Base-by-base conservation (phyloP, 2,888 invertebrate species). In the Coremacera marginata region DNA sequence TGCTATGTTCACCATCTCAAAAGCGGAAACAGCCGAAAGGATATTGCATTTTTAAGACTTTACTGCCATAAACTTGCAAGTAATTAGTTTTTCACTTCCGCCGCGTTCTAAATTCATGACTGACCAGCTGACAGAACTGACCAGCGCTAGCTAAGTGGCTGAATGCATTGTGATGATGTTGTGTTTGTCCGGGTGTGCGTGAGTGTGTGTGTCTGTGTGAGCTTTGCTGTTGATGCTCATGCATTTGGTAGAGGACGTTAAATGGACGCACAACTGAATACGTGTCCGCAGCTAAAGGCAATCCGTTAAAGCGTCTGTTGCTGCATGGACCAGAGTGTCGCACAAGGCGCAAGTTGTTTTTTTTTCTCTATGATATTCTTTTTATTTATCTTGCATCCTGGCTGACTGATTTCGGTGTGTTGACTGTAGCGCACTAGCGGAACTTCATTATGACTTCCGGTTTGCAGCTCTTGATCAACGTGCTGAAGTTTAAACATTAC, bases 361-460 rank as follows among this genome's bases (percentile, higher is more conserved):
- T 11, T 44, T 44, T 14, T 44, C 44, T 11, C 14, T n/a, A n/a
- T n/a, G n/a, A n/a, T n/a, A n/a, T n/a, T n/a, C 37, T 37, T 51
- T 51, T 70, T 77, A 77, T 77, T 76, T 25, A 31, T 31, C 31
- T 63, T 31, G 63, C 31, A 25, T 25, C 27, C 63, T n/a, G 31
- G 8, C 31, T 27, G 31, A 31, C 16, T 8, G 31, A 19, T 2
- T 19, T 5, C 19, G 14, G 31, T n/a, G 27, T 31, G 63, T 63
- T 31, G 63, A 63, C 63, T 63, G 34, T n/a, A n/a, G 63, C n/a
- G 16, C 25, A 63, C 63, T 25, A 31, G 63, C 71, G 60, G 71
- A 60, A 71, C 37, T 71, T 71, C 60, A 71, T 31, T 57, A 60
- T 57, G 57, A 27, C 57, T 71, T 71, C 37, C 71, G 71, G 57